phyloP scores from a whole-genome alignment of 2,888 invertebrate species.

The Phaedon cochleariae region DNA sequence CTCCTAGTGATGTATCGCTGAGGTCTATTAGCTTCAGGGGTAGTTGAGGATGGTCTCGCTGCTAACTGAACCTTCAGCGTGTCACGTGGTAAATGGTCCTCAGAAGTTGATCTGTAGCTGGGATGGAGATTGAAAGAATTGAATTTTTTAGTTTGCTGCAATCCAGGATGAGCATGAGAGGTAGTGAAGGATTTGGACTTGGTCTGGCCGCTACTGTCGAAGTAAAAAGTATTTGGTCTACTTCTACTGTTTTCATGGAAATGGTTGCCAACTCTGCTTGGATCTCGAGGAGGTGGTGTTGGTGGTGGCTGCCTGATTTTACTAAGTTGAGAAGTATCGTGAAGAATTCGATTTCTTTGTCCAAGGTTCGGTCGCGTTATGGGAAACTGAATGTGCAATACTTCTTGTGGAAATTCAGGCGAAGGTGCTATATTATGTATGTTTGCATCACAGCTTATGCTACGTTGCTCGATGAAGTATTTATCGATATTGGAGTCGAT shows the following conservation, averaged over 20 bases:
- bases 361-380: slow-evolving; percentile 50
- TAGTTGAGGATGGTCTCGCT: slow-evolving; percentile 59
- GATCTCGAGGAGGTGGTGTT: slow-evolving; percentile 81
- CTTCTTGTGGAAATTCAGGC: slow-evolving; percentile 45
- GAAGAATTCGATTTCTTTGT: slow-evolving; percentile 53
- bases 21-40: slow-evolving; percentile 52
- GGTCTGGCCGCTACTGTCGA: slow-evolving; percentile 56
- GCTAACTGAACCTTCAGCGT: slow-evolving; percentile 46
- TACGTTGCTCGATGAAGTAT: slow-evolving; percentile 50
- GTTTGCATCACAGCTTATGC: slow-evolving; percentile 58
- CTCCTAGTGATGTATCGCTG: slow-evolving; percentile 43
- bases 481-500: slow-evolving; percentile 32
- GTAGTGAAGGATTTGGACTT: slow-evolving; percentile 46
- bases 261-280: slow-evolving; percentile 66
- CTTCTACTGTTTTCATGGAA: slow-evolving; percentile 51
- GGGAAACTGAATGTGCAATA: slow-evolving; percentile 56
- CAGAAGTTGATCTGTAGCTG: slow-evolving; percentile 56
- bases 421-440: slow-evolving; percentile 56
- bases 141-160: slow-evolving; percentile 53
- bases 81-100: slow-evolving; percentile 56
- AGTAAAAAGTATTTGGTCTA: slow-evolving; percentile 66
- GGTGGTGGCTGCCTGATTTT: slow-evolving; percentile 66
- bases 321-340: slow-evolving; percentile 48
- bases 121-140: slow-evolving; percentile 51
- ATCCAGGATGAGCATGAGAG: slow-evolving; percentile 33